Evolutionary conservation across 2,113 vertebrate species (phyloP).

Genomic region (Sturnira hondurensis): DNA sequence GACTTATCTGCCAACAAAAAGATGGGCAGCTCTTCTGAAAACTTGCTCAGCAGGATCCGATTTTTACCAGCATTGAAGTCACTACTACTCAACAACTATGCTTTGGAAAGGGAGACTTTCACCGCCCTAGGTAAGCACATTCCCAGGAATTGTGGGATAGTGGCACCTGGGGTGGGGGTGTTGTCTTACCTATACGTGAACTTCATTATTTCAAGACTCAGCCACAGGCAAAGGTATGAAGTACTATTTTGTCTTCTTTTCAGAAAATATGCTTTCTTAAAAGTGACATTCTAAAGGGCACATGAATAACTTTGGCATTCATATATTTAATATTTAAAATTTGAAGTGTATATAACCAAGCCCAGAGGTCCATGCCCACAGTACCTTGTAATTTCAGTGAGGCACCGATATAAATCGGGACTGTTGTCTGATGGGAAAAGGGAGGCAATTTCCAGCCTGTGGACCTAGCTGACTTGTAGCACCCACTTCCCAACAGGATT

Average conservation of each 20-base stretch:
- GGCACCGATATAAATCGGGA: neutral
- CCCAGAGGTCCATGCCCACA: neutral
- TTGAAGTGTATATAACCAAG: neutral
- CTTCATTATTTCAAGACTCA: neutral
- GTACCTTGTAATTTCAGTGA: neutral
- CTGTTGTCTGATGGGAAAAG: neutral
- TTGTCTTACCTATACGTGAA: neutral
- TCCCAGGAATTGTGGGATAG: neutral
- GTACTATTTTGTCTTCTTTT: neutral
- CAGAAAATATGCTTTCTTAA: neutral
- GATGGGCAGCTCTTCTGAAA: constrained; percentile 77
- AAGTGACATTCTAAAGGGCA: neutral
- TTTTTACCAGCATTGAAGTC: constrained; percentile 83
- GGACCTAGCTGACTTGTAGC: neutral
- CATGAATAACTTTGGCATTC: neutral
- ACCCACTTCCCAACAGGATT: neutral
- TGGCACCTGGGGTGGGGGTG: too few species aligned
- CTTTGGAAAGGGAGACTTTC: constrained; percentile 82
- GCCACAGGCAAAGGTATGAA: neutral
- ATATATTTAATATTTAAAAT: neutral
- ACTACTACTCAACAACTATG: constrained; percentile 84
- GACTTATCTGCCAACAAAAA: constrained; percentile 89
- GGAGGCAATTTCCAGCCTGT: neutral
- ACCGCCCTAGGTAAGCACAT: constrained; percentile 83
- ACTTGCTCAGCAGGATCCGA: constrained; percentile 85